phyloP scores from a whole-genome alignment of 2,113 vertebrate genomes.

The Mesitornis unicolor region DNA sequence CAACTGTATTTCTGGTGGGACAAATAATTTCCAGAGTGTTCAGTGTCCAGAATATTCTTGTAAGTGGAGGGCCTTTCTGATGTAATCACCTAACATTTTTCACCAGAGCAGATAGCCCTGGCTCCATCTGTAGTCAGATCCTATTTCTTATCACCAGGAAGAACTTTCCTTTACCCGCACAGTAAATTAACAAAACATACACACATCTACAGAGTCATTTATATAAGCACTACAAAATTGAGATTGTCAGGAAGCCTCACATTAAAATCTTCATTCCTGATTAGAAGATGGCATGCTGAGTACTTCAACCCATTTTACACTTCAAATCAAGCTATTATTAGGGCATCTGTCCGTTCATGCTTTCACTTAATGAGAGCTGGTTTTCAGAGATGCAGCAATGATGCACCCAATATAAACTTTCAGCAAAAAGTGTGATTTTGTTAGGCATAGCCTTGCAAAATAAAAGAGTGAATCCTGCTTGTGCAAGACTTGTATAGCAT shows the following conservation, averaged over 20 bases:
- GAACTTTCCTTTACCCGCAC: neutral
- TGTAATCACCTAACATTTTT: neutral
- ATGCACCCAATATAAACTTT: neutral
- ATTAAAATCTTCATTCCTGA: constrained; percentile 49
- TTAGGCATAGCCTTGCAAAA: neutral
- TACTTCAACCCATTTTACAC: constrained; percentile 38
- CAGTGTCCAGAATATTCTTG: neutral
- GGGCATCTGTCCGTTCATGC: neutral
- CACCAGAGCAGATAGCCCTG: neutral
- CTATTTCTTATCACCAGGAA: neutral
- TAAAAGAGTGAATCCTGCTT: neutral
- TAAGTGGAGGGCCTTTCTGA: neutral
- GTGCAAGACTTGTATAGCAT: neutral
- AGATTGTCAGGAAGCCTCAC: constrained; percentile 53
- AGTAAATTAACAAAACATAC: constrained; percentile 22
- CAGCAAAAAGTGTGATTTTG: neutral
- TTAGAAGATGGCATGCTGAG: constrained; percentile 50
- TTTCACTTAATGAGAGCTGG: neutral
- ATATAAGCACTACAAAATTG: constrained; percentile 37
- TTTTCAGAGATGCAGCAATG: neutral
- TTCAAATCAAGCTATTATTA: constrained; percentile 57
- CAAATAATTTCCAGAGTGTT: neutral
- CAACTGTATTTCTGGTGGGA: neutral
- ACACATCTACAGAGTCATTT: constrained; percentile 23
- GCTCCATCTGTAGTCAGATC: neutral